phyloP scores from a whole-genome alignment of 2,113 vertebrate genomes.

The Camelus dromedarius region DNA sequence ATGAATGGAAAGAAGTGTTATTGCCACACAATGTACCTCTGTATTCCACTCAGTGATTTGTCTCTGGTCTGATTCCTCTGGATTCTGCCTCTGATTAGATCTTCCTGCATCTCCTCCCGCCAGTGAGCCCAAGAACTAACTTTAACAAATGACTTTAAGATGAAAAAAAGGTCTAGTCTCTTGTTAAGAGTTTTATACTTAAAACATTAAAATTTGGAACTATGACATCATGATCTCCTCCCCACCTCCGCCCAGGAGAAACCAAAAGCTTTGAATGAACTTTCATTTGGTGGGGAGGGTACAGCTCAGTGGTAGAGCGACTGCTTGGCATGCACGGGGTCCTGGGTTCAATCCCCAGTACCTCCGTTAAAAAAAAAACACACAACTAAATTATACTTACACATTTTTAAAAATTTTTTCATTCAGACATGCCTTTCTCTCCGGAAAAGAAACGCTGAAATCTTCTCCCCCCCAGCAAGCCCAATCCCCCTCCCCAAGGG shows the following conservation, averaged over 20 bases:
- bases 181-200: background rate
- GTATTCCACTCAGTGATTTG: conserved; percentile 75
- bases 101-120: background rate
- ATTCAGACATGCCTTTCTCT: background rate
- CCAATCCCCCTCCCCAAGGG: background rate
- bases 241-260: background rate
- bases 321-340: no score
- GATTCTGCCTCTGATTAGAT: conserved; percentile 79
- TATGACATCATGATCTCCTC: background rate
- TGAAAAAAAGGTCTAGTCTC: background rate
- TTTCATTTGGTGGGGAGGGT: background rate
- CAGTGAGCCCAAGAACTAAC: background rate
- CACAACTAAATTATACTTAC: no score
- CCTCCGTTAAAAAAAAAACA: no score
- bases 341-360: no score
- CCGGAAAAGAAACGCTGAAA: background rate
- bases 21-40: conserved; percentile 83
- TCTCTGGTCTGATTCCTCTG: conserved; percentile 84
- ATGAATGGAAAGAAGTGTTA: conserved; percentile 87
- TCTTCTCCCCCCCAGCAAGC: no score
- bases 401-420: background rate
- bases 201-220: background rate
- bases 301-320: no score
- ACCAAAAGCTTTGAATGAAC: background rate
- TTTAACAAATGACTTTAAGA: background rate